These are phyloP conservation scores for Tauraco erythrolophus DNA, from an alignment of 2,113 vertebrate species.

Conservation along the genomic window DNA sequence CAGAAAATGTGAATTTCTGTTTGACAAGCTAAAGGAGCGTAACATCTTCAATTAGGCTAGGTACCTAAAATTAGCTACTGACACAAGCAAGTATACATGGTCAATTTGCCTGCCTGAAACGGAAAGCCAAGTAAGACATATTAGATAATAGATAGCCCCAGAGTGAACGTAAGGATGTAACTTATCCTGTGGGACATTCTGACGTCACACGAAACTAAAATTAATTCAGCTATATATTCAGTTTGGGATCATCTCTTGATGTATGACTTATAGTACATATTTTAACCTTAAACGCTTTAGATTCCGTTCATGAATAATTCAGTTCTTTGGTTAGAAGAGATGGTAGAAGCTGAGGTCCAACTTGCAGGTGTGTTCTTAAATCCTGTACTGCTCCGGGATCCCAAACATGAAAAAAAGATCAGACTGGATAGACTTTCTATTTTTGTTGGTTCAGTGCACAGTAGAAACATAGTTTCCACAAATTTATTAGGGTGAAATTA, in stretches of 20 bases:
- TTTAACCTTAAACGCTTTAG: constrained; percentile 14
- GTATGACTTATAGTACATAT: neutral
- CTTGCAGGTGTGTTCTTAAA: neutral
- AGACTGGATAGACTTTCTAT: neutral
- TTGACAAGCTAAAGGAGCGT: constrained; percentile 77
- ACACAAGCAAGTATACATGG: constrained; percentile 69
- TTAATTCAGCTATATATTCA: constrained; percentile 32
- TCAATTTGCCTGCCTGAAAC: constrained; percentile 67
- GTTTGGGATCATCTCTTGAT: constrained; percentile 3
- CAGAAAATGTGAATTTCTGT: constrained; percentile 77
- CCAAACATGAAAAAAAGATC: neutral
- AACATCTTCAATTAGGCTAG: constrained; percentile 76
- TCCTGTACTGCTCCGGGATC: neutral
- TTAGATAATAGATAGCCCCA: constrained; percentile 64
- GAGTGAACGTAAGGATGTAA: constrained; percentile 46
- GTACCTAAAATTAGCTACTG: constrained; percentile 77
- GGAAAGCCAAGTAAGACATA: constrained; percentile 67
- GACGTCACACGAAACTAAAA: constrained; percentile 57
- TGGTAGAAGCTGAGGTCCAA: neutral
- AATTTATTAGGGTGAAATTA: neutral
- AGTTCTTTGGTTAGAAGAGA: neutral
- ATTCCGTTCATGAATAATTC: neutral
- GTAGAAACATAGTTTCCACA: neutral
- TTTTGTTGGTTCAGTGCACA: neutral
- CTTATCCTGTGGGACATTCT: constrained; percentile 39